phyloP scores from a whole-genome alignment of 2,797 vertebrate species.

The Falco concolor region DNA sequence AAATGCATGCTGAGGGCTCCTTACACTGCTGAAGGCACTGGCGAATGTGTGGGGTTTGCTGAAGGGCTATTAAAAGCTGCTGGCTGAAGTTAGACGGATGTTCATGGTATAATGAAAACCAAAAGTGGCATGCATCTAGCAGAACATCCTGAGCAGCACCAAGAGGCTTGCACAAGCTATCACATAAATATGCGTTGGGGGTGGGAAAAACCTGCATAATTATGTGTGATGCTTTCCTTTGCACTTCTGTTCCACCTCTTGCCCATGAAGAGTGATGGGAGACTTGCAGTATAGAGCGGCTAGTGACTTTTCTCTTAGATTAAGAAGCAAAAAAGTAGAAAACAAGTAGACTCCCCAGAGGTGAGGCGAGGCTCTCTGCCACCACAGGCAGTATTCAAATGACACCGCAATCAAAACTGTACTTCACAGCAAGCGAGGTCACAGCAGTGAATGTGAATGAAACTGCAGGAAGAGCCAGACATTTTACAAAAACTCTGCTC shows the following conservation, averaged over 20 bases:
- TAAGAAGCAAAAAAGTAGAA: background rate
- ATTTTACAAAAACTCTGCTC: background rate
- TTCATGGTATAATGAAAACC: background rate
- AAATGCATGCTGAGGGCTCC: background rate
- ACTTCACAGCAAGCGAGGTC: background rate
- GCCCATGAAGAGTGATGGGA: accelerated
- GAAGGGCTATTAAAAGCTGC: background rate
- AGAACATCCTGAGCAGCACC: background rate
- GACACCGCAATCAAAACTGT: background rate
- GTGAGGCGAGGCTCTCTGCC: background rate
- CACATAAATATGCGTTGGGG: background rate
- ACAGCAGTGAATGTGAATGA: background rate
- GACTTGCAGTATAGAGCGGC: background rate
- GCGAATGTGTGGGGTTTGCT: background rate
- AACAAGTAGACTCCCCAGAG: background rate
- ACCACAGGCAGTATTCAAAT: background rate
- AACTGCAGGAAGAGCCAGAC: background rate
- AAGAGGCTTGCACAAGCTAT: background rate
- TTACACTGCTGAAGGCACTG: background rate
- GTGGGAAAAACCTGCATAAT: background rate
- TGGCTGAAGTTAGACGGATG: background rate
- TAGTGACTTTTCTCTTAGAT: background rate
- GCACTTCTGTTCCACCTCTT: background rate
- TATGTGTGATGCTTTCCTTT: background rate
- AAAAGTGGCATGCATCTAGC: background rate